A percentile compares a stretch with the other conserved stretches of the same genome.
Evolutionary conservation across 2,113 vertebrate genomes (phyloP).

Genomic region (Reinhardtius hippoglossoides): DNA sequence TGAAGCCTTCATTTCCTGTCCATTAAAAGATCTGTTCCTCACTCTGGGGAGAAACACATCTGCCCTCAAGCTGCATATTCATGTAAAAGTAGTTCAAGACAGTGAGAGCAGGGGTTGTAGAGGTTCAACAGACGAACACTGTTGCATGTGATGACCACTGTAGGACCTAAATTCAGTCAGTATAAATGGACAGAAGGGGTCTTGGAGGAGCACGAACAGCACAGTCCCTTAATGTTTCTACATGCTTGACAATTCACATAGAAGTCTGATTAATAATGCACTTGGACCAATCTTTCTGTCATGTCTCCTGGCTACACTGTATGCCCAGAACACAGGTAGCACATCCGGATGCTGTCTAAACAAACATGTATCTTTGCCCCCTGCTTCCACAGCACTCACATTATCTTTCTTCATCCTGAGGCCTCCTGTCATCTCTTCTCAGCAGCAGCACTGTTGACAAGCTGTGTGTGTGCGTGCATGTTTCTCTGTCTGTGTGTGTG

Average conservation of each 20-base stretch:
- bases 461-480: conserved; percentile 6
- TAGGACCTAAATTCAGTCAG: not conserved
- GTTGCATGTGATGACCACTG: not conserved
- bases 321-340: conserved; percentile 23
- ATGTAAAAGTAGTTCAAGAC: conserved; percentile 61
- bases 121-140: conserved; percentile 16
- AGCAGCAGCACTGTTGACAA: conserved; percentile 32
- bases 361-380: conserved; percentile 54
- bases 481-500: not conserved
- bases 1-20: conserved; percentile 46
- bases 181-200: not conserved
- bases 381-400: conserved; percentile 36
- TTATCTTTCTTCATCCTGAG: conserved; percentile 52
- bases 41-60: conserved; percentile 48
- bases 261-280: conserved; percentile 34
- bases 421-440: conserved; percentile 52
- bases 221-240: not conserved
- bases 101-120: conserved; percentile 17
- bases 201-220: not conserved
- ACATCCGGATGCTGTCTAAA: conserved; percentile 67
- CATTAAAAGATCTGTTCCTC: conserved; percentile 61
- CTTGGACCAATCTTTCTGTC: not conserved
- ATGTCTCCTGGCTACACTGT: not conserved
- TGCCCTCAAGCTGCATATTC: conserved; percentile 53
- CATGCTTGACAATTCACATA: conserved; percentile 1